A percentile compares a stretch with the other conserved stretches of the same genome.
These are phyloP conservation scores for Sebastes aleutianus DNA, from an alignment of 2,797 vertebrate species.

Conservation along the genomic window DNA sequence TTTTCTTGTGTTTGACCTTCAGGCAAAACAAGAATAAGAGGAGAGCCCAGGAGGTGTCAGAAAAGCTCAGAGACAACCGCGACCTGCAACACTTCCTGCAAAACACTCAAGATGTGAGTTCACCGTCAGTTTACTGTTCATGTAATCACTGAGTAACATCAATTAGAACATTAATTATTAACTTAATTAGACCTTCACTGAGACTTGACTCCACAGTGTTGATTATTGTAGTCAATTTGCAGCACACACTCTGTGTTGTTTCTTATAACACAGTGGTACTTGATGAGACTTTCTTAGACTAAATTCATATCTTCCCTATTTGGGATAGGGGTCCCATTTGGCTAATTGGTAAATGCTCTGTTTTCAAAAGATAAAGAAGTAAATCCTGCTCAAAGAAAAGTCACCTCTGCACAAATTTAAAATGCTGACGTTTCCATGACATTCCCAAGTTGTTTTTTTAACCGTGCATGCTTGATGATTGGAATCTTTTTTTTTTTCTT, in stretches of 20 bases:
- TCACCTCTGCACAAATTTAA: constrained; percentile 31
- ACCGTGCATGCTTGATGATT: background rate
- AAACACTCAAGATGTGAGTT: constrained; percentile 93
- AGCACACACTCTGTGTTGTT: background rate
- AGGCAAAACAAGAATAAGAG: constrained; percentile 84
- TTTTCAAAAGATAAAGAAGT: constrained; percentile 41
- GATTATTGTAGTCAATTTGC: constrained; percentile 22
- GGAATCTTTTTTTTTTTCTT: background rate
- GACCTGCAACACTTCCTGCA: constrained; percentile 94
- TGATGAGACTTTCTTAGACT: background rate
- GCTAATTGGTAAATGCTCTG: constrained; percentile 41
- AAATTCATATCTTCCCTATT: constrained; percentile 9
- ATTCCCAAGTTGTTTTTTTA: constrained; percentile 18
- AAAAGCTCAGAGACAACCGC: constrained; percentile 89
- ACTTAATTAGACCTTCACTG: constrained; percentile 2
- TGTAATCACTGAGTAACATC: background rate
- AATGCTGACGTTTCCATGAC: constrained; percentile 35
- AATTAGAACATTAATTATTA: constrained; percentile 7
- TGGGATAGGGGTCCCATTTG: constrained; percentile 33
- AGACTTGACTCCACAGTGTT: background rate
- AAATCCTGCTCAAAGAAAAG: constrained; percentile 32
- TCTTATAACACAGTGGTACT: background rate
- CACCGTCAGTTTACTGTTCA: constrained; percentile 14
- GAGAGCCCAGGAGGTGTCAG: constrained; percentile 84
- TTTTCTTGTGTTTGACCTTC: constrained; percentile 47